A percentile compares a stretch with the other conserved stretches of the same genome.
These are phyloP conservation scores for Scylla paramamosain DNA, from an alignment of 1,140 invertebrate genomes.

Conservation along the genomic window DNA sequence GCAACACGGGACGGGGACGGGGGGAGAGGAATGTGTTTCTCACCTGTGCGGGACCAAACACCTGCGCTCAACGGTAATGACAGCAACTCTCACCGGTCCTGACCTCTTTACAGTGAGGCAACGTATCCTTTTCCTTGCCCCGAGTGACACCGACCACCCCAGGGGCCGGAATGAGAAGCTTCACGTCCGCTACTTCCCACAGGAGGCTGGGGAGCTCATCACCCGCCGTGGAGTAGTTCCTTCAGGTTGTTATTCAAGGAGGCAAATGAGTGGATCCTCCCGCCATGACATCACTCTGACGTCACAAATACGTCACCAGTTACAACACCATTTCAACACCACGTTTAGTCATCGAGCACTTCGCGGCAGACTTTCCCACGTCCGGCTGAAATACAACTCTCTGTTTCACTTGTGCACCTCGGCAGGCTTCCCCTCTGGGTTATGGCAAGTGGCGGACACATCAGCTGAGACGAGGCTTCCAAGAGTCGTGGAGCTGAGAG, in stretches of 20 bases:
- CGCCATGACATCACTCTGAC: conserved; percentile 37
- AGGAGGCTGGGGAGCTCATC: neutral
- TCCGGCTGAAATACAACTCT: too few species aligned
- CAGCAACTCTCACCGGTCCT: neutral
- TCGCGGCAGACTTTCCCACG: neutral
- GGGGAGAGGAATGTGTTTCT: conserved; percentile 26
- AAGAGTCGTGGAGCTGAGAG: neutral
- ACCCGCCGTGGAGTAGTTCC: neutral
- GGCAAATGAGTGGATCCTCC: neutral
- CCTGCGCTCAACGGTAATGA: neutral
- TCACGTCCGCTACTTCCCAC: neutral
- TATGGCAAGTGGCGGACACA: neutral
- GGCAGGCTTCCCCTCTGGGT: too few species aligned
- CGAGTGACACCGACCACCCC: neutral
- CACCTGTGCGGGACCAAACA: conserved; percentile 12
- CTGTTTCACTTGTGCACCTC: too few species aligned
- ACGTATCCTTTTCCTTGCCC: neutral
- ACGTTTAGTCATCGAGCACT: neutral
- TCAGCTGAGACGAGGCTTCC: neutral
- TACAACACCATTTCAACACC: neutral
- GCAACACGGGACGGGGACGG: neutral
- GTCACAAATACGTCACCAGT: conserved; percentile 57
- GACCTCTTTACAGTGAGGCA: conserved; percentile 10
- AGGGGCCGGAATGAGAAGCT: neutral
- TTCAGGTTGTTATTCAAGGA: neutral